These are phyloP conservation scores for Corythornis leucogaster DNA, from an alignment of 2,797 vertebrate genomes.

Conservation along the genomic window DNA sequence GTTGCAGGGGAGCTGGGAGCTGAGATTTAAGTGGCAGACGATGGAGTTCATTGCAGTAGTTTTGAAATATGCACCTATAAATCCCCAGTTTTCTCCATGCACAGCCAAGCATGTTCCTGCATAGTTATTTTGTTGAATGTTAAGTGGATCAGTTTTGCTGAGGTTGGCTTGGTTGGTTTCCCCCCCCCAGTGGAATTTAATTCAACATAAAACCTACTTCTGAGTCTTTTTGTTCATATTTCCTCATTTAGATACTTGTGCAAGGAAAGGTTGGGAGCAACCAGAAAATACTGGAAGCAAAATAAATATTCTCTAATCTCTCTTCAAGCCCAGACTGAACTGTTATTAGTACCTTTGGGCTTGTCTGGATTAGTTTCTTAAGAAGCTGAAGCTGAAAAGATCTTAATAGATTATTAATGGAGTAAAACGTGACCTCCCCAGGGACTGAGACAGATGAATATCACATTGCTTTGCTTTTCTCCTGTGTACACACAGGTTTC, in stretches of 20 bases:
- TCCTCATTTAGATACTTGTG: slow-evolving; percentile 1
- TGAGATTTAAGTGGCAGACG: slow-evolving; percentile 14
- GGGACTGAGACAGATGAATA: background rate
- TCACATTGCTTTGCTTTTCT: background rate
- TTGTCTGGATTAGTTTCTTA: slow-evolving; percentile 61
- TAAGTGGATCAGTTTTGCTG: slow-evolving; percentile 28
- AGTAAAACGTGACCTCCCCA: slow-evolving; percentile 49
- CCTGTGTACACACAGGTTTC: background rate
- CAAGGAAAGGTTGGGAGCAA: slow-evolving; percentile 3
- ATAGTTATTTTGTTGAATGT: slow-evolving; percentile 14
- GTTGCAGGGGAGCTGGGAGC: background rate
- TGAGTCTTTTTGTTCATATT: background rate
- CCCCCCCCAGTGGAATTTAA: background rate
- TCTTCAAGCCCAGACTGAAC: slow-evolving; percentile 27
- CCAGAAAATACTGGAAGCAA: slow-evolving; percentile 31
- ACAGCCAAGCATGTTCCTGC: background rate
- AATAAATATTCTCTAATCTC: slow-evolving; percentile 51
- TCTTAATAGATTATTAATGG: slow-evolving; percentile 64
- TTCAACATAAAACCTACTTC: background rate
- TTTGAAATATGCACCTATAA: slow-evolving; percentile 39
- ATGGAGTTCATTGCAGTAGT: background rate
- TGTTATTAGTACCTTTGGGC: slow-evolving; percentile 16
- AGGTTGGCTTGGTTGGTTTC: background rate
- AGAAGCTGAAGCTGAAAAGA: slow-evolving; percentile 56
- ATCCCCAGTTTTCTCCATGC: background rate